Evolutionary conservation across 2,888 invertebrate species (phyloP).

Genomic region (Marasmarcha lunaedactyla): DNA sequence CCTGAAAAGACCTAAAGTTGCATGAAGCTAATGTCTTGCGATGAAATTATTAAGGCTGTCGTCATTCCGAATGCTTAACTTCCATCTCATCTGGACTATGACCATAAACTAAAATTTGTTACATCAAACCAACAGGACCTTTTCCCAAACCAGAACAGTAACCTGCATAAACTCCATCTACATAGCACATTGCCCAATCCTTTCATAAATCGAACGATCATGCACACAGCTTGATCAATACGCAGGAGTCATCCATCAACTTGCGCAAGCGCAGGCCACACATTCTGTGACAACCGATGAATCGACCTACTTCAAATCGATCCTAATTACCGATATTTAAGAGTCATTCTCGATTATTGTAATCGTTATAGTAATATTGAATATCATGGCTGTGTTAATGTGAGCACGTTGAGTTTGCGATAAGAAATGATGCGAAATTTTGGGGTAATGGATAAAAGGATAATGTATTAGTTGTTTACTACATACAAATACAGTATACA

Average conservation of each 20-base stretch:
- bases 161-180: too few species aligned
- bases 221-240: not conserved
- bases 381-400: slow-evolving; percentile 32
- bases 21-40: too few species aligned
- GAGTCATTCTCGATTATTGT: slow-evolving; percentile 35
- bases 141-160: too few species aligned
- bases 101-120: too few species aligned
- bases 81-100: too few species aligned
- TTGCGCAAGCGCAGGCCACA: slow-evolving; percentile 41
- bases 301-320: slow-evolving; percentile 47
- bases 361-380: slow-evolving; percentile 24
- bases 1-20: too few species aligned
- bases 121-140: too few species aligned
- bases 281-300: slow-evolving; percentile 44
- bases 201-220: not conserved
- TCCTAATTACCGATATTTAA: slow-evolving; percentile 61
- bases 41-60: too few species aligned
- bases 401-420: slow-evolving; percentile 22
- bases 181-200: not conserved
- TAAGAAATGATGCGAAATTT: slow-evolving; percentile 15
- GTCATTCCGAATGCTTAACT: too few species aligned
- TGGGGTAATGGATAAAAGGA: too few species aligned
- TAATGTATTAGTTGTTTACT: too few species aligned
- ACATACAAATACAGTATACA: too few species aligned
- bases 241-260: slow-evolving; percentile 39